Conservation (phyloP, 2,113 vertebrate genomes). For the Anarrhichthys ocellatus region DNA sequence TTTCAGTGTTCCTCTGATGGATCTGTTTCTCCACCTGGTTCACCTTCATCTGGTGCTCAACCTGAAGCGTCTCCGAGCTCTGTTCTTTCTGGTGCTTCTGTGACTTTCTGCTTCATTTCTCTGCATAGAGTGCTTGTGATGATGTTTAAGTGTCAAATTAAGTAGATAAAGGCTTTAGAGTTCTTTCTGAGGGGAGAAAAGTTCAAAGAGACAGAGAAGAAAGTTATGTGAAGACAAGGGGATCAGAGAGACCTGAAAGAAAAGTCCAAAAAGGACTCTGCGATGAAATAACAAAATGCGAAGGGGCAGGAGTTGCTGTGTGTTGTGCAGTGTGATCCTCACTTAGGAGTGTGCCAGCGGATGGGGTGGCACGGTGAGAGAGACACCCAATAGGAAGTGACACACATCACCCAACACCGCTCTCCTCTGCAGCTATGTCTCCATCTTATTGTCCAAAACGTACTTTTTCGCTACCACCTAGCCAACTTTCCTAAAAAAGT, state of each 20-base stretch:
- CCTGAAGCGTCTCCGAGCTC: no score
- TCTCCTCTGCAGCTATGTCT: slow-evolving; percentile 13
- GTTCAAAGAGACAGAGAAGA: slow-evolving; percentile 5
- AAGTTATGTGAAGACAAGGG: slow-evolving; percentile 18
- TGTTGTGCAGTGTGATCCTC: slow-evolving; percentile 36
- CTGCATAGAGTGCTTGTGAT: slow-evolving; percentile 8
- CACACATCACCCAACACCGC: slow-evolving; percentile 35
- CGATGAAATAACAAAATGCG: slow-evolving; percentile 20
- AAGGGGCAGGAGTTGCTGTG: slow-evolving; percentile 39
- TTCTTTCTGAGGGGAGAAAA: neutral
- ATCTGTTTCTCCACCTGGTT: no score
- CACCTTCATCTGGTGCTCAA: no score
- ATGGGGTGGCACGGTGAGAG: neutral
- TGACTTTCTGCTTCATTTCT: neutral
- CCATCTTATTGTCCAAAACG: neutral
- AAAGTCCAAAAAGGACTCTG: slow-evolving; percentile 26
- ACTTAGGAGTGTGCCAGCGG: slow-evolving; percentile 18
- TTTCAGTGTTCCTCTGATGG: no score
- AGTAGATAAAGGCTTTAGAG: neutral
- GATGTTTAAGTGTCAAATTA: slow-evolving; percentile 15
- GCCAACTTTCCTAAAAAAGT: slow-evolving; percentile 12
- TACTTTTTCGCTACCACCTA: neutral
- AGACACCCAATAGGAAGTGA: slow-evolving; percentile 39
- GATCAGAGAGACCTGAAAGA: slow-evolving; percentile 10
- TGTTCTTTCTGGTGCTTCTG: no score